Evolutionary conservation across 2,113 vertebrate species (phyloP), one percentile per base, ranked within the genome.

Genomic region (Lepus europaeus): DNA sequence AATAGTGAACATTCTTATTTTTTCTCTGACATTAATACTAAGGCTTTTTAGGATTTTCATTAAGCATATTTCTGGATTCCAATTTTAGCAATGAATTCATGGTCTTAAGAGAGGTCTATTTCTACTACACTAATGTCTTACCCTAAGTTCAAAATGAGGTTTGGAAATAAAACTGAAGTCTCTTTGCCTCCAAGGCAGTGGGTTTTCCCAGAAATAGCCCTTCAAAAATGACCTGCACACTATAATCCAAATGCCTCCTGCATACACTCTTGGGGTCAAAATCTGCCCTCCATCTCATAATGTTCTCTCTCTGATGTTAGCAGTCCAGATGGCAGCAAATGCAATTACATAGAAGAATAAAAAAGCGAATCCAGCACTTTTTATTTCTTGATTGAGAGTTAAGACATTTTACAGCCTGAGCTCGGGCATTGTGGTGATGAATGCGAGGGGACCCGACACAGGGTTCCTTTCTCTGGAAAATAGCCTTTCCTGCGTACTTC

Each of bases 311-410:
- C 49, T 85, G 63, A 93, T 53, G 81, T 90, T 63, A 78, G 25
- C 49, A 87, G 73, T 81, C 76, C 78, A 81, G 56, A 82, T 86
- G 85, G 92, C 39, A 88, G 31, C 77, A 95, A 90, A 88, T 86
- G 16, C 73, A 92, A 82, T 92, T 79, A 88, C 56, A 93, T 4
- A 13, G 33, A 96, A 90, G 77, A 90, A 79, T 78, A 61, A 59
- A 85, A 86, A 81, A 93, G 64, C 23, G 45, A 80, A 39, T n/a
- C 29, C 33, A 79, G 87, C 11, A 74, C 25, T 85, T 69, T 69
- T 74, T 68, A 56, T 94, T 79, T 56, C 31, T 6, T 33, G 19
- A 39, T 51, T 88, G 61, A 59, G 69, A 66, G 93, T 93, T 82
- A 93, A 84, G 90, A 90, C 72, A n/a, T 74, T 82, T 66, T 70